Conservation (phyloP, 2,797 vertebrate genomes). For the Pampus argenteus region DNA sequence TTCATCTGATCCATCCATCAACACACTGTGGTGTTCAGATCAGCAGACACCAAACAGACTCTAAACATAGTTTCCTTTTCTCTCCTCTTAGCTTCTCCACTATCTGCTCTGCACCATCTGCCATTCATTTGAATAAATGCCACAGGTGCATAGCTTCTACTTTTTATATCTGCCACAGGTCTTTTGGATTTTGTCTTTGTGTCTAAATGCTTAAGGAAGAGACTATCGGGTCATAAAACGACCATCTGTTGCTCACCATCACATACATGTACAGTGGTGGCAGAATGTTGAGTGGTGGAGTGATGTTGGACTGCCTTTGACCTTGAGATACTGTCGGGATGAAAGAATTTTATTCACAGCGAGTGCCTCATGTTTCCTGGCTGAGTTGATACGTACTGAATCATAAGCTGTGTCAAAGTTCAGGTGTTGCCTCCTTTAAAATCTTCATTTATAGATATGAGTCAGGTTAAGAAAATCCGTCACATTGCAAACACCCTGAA, state of each 20-base stretch:
- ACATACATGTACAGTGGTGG: background rate
- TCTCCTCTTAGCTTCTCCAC: conserved; percentile 40
- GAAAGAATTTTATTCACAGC: background rate
- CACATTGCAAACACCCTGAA: background rate
- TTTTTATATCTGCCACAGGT: conserved; percentile 57
- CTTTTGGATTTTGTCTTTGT: conserved; percentile 47
- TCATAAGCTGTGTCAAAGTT: background rate
- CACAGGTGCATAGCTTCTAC: conserved; percentile 57
- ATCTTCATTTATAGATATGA: background rate
- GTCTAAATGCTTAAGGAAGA: conserved; percentile 45
- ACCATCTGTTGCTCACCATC: conserved; percentile 53
- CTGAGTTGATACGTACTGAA: background rate
- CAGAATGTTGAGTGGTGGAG: background rate
- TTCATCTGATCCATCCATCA: conserved; percentile 30
- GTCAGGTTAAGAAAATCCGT: background rate
- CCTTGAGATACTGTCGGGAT: background rate
- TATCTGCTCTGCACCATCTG: conserved; percentile 61
- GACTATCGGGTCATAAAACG: conserved; percentile 56
- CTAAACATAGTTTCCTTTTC: conserved; percentile 52
- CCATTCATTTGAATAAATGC: conserved; percentile 67
- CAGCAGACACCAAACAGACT: conserved; percentile 34
- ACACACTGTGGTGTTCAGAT: conserved; percentile 40
- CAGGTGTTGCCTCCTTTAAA: background rate
- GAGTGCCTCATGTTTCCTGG: background rate
- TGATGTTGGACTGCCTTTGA: conserved; percentile 5